Evolutionary conservation across 1,140 invertebrate species (phyloP), one percentile per base, ranked within the genome.

Genomic region (Halyomorpha halys): DNA sequence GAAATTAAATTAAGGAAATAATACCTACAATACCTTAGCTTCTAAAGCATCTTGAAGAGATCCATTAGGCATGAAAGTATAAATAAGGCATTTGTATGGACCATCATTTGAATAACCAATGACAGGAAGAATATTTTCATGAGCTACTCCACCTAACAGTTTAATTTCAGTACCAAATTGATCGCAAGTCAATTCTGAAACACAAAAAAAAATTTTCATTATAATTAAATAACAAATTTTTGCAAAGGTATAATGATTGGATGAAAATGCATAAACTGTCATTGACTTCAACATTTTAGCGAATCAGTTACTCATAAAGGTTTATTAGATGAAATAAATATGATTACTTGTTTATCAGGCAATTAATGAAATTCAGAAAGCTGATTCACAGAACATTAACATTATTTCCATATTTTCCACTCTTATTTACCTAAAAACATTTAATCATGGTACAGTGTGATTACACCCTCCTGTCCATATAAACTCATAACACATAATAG

Each of bases 51-150:
- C 79, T 64, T 80, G 77, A 45, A 89, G 72, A n/a, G 83, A 83
- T 2, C 86, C 86, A 67, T 84, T 83, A 56, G 77, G 72, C 72
- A 89, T 81, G 72, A 80, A 87, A 70, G 83, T 80, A 73, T 86
- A 86, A 2, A 87, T 76, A 39, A 89, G 76, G 73, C 85, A 87
- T 63, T 79, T 76, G 11, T 75, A 75, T 5, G 79, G 77, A 0
- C 81, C 81, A 77, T 86, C 80, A 66, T 73, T 77, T 23, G 82
- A 85, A 71, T 81, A 87, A 9, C 84, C 85, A 49, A 85, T 71
- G 60, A 89, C 75, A 13, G 78, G 76, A 45, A 89, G 74, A 66
- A 88, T 78, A 74, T 89, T 86, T 63, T 19, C 23, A 56, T 56
- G 53, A 8, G 3, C 76, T 74, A 75, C 84, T 69, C 82, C 81